phyloP scores from a whole-genome alignment of 2,797 vertebrate species.

The Cuculus canorus region DNA sequence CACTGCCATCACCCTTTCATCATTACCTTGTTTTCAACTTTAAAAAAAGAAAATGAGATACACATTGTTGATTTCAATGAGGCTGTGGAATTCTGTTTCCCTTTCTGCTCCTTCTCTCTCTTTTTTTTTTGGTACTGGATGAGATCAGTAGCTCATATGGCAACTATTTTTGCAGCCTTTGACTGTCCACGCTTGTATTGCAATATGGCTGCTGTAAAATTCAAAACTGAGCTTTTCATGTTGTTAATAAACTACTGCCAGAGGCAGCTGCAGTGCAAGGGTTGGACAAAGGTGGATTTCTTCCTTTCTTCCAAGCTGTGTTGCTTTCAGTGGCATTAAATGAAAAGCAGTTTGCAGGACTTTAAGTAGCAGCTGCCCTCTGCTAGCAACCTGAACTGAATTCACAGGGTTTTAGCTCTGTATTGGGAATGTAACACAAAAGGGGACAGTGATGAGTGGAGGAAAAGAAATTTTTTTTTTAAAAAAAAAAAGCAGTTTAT shows the following conservation, averaged over 20 bases:
- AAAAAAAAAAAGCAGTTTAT: not conserved
- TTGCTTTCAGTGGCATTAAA: not conserved
- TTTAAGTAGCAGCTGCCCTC: not conserved
- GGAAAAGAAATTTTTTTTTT: no score
- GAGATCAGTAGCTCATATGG: not conserved
- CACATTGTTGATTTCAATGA: not conserved
- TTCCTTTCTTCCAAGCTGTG: not conserved
- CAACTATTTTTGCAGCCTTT: not conserved
- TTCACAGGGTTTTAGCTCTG: not conserved
- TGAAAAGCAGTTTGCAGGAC: not conserved
- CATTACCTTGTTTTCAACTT: not conserved
- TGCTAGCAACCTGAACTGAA: not conserved
- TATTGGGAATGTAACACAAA: not conserved
- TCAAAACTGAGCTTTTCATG: not conserved
- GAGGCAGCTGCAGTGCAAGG: not conserved
- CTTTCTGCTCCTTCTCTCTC: not conserved
- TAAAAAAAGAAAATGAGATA: not conserved
- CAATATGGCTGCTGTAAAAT: not conserved
- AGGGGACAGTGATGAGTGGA: no score
- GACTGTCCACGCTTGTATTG: not conserved
- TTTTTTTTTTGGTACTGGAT: not conserved
- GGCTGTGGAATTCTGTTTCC: not conserved
- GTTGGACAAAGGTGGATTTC: not conserved
- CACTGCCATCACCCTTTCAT: not conserved
- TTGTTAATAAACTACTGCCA: not conserved